phyloP scores from a whole-genome alignment of 2,797 vertebrate species.

The Salmo trutta region DNA sequence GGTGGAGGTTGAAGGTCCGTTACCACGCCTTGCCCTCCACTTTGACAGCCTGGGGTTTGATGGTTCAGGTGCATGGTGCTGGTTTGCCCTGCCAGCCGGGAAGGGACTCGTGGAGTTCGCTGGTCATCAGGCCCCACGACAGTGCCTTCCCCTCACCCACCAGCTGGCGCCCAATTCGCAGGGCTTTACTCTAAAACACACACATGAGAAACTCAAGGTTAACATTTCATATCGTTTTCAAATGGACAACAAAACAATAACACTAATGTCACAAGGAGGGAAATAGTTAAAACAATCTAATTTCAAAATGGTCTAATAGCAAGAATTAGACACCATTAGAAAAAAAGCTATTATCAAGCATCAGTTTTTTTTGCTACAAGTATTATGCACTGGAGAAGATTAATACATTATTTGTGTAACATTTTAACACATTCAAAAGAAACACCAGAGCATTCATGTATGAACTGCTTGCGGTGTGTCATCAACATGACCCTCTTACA shows the following conservation, averaged over 20 bases:
- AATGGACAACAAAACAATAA: slow-evolving; percentile 3
- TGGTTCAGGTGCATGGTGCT: slow-evolving; percentile 84
- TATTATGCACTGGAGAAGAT: too few relatives aligned
- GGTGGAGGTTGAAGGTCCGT: slow-evolving; percentile 53
- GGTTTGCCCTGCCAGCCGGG: slow-evolving; percentile 82
- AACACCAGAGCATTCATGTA: too few relatives aligned
- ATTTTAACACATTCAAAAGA: too few relatives aligned
- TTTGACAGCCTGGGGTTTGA: slow-evolving; percentile 70
- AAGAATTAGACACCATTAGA: too few relatives aligned
- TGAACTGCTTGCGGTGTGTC: too few relatives aligned
- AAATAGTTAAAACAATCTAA: too few relatives aligned
- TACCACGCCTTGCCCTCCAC: slow-evolving; percentile 89
- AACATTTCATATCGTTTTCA: not conserved
- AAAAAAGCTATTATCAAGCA: too few relatives aligned
- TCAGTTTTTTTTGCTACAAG: too few relatives aligned
- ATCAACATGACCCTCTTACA: too few relatives aligned
- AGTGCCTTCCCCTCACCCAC: slow-evolving; percentile 80
- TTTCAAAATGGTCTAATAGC: too few relatives aligned
- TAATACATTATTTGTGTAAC: too few relatives aligned
- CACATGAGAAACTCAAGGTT: not conserved
- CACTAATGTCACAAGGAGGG: not conserved
- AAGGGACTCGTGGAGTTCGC: slow-evolving; percentile 85
- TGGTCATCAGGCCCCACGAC: slow-evolving; percentile 68
- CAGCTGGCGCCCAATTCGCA: slow-evolving; percentile 75
- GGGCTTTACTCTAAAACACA: slow-evolving; percentile 77